A percentile compares a stretch with the other conserved stretches of the same genome.
Conservation (phyloP, 2,113 vertebrate species). For the Galemys pyrenaicus region DNA sequence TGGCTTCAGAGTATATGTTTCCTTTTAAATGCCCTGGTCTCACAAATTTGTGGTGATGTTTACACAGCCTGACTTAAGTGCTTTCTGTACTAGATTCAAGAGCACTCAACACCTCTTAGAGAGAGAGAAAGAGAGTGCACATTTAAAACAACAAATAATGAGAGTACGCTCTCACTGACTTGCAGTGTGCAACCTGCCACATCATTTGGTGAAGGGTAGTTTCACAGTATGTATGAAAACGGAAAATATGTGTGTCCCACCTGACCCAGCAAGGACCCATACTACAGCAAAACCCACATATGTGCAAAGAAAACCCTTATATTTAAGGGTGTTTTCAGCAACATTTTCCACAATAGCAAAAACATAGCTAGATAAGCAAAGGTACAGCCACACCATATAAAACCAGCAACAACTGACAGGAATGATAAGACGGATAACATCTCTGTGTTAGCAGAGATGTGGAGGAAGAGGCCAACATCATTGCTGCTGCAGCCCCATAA, state of each 20-base stretch:
- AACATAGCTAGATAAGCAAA: background rate
- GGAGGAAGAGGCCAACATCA: background rate
- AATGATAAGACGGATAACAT: background rate
- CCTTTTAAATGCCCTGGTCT: background rate
- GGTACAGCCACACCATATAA: background rate
- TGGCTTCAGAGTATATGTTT: background rate
- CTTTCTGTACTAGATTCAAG: background rate
- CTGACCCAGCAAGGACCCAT: background rate
- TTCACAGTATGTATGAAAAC: background rate
- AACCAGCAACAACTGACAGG: background rate
- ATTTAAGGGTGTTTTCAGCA: background rate
- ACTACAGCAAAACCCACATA: background rate
- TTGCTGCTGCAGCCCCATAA: accelerated
- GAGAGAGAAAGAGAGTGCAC: background rate
- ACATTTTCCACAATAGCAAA: background rate
- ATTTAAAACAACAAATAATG: background rate
- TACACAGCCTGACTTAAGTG: background rate
- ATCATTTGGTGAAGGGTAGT: background rate
- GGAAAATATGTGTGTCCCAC: background rate
- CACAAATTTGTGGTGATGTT: background rate
- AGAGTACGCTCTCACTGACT: background rate
- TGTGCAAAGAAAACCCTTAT: too few species aligned
- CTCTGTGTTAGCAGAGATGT: accelerated
- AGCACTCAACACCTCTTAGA: background rate
- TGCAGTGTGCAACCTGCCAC: accelerated